phyloP scores from a whole-genome alignment of 2,797 vertebrate genomes.

The Emydoidea blandingii region DNA sequence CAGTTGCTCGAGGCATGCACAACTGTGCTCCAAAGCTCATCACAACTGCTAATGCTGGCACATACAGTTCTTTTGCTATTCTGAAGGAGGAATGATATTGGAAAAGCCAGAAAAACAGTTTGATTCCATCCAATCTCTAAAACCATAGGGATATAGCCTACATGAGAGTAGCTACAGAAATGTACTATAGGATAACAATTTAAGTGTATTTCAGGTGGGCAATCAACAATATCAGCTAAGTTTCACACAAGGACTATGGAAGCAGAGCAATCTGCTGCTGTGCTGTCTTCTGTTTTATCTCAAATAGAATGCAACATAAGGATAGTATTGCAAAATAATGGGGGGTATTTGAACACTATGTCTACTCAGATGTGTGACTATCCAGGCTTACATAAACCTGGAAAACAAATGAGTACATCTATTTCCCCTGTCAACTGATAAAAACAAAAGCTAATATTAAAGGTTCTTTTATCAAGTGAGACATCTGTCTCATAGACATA shows the following conservation, averaged over 20 bases:
- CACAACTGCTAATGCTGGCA: conserved; percentile 40
- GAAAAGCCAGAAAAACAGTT: conserved; percentile 24
- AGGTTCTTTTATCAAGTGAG: neutral
- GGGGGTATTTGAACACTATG: neutral
- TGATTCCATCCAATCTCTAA: conserved; percentile 24
- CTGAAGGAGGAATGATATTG: conserved; percentile 6
- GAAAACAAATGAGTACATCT: neutral
- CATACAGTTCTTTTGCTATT: neutral
- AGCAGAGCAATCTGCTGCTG: neutral
- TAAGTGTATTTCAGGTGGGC: neutral
- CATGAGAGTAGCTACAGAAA: conserved; percentile 2
- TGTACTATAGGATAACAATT: neutral
- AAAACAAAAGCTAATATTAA: neutral
- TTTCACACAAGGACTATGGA: neutral
- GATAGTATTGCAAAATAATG: conserved; percentile 35
- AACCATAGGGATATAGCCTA: neutral
- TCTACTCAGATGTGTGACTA: neutral
- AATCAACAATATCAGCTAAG: conserved; percentile 19
- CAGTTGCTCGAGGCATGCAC: conserved; percentile 50
- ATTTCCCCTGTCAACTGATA: neutral
- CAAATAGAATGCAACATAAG: neutral
- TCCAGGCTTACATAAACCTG: neutral
- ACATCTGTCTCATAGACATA: neutral
- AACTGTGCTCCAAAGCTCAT: conserved; percentile 50
- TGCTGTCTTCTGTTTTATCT: conserved; percentile 21